phyloP scores from a whole-genome alignment of 1,140 invertebrate genomes.

The Panulirus ornatus region DNA sequence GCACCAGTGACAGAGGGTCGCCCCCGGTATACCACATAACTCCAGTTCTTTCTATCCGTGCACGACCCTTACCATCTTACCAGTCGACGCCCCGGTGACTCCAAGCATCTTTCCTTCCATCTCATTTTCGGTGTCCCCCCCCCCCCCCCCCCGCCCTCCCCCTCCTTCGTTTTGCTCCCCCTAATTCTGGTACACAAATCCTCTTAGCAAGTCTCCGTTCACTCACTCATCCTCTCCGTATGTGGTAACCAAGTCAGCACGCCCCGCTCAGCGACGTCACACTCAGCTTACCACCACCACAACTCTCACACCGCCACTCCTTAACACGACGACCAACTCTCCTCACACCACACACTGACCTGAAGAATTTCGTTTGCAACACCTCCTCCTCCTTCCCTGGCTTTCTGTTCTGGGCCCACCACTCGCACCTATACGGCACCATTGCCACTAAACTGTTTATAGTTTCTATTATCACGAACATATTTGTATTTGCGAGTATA shows the following conservation, averaged over 20 bases:
- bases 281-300: not conserved
- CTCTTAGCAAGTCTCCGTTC: not conserved
- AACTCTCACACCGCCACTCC: not conserved
- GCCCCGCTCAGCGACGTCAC: too few species aligned
- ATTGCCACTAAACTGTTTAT: not conserved
- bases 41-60: too few species aligned
- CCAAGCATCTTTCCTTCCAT: too few species aligned
- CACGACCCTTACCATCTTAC: too few species aligned
- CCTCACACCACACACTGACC: not conserved
- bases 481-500: not conserved
- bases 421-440: not conserved
- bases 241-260: not conserved
- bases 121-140: not conserved
- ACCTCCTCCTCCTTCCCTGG: not conserved
- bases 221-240: not conserved
- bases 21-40: too few species aligned
- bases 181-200: slow-evolving; percentile 4
- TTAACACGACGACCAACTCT: not conserved
- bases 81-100: too few species aligned
- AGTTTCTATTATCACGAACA: not conserved
- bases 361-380: not conserved
- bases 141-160: not conserved
- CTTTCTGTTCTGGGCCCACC: not conserved
- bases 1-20: too few species aligned
- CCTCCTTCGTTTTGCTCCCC: not conserved